phyloP scores from a whole-genome alignment of 2,888 invertebrate species.

The Ametastegia equiseti region DNA sequence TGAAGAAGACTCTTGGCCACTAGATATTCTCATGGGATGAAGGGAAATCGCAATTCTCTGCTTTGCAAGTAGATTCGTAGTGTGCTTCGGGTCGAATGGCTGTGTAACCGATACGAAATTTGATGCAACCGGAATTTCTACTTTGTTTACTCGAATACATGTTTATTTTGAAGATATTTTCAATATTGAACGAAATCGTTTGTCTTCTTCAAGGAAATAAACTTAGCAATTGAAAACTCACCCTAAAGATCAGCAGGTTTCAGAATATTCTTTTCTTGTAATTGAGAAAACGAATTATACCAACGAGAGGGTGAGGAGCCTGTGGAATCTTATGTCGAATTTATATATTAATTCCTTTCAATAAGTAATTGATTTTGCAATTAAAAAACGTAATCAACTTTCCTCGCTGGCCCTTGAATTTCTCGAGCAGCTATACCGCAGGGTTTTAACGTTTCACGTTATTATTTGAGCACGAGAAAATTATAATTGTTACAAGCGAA shows the following conservation, averaged over 20 bases:
- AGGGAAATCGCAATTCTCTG: slow-evolving; percentile 23
- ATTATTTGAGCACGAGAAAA: slow-evolving; percentile 16
- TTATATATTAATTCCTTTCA: too few relatives aligned
- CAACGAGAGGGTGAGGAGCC: too few relatives aligned
- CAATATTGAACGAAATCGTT: too few relatives aligned
- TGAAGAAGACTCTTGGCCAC: not conserved
- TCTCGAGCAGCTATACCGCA: not conserved
- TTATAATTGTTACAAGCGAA: slow-evolving; percentile 23
- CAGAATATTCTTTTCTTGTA: too few relatives aligned
- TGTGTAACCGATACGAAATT: not conserved
- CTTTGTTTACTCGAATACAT: too few relatives aligned
- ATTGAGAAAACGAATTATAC: too few relatives aligned
- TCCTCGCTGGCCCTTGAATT: not conserved
- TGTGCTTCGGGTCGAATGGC: not conserved
- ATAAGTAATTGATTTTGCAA: not conserved
- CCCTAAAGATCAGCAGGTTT: too few relatives aligned
- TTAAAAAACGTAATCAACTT: not conserved
- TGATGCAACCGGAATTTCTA: not conserved
- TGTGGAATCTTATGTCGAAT: too few relatives aligned
- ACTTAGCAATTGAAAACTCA: too few relatives aligned
- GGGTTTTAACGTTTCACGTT: not conserved
- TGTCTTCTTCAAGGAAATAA: too few relatives aligned
- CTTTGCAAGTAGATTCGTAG: not conserved
- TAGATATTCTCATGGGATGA: not conserved
- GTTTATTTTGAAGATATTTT: too few relatives aligned